phyloP scores from a whole-genome alignment of 2,888 invertebrate genomes.

The Calliphora vomitoria region DNA sequence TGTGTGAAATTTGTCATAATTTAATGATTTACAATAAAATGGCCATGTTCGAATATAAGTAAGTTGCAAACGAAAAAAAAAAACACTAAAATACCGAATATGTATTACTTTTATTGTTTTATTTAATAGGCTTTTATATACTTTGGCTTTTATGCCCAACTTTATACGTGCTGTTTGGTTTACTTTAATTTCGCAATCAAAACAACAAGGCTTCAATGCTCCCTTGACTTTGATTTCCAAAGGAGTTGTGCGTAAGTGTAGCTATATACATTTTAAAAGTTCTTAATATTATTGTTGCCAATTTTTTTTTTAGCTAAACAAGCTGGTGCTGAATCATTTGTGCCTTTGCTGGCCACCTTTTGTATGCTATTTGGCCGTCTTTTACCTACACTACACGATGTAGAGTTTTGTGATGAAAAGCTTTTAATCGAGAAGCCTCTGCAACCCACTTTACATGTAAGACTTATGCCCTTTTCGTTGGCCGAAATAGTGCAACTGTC shows the following conservation, averaged over 20 bases:
- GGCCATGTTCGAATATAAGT: slow-evolving; percentile 94
- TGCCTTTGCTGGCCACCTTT: slow-evolving; percentile 93
- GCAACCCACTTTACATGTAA: slow-evolving; percentile 78
- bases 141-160: slow-evolving; percentile 91
- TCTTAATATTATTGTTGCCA: background rate
- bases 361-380: slow-evolving; percentile 92
- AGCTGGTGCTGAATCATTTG: slow-evolving; percentile 87
- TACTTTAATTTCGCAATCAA: slow-evolving; percentile 83
- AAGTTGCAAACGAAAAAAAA: slow-evolving; percentile 77
- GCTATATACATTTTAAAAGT: background rate
- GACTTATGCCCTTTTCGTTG: slow-evolving; percentile 88
- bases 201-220: slow-evolving; percentile 83
- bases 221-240: slow-evolving; percentile 83
- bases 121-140: slow-evolving; percentile 88
- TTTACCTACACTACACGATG: slow-evolving; percentile 93
- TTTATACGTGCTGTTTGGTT: slow-evolving; percentile 92
- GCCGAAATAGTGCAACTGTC: slow-evolving; percentile 90
- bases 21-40: slow-evolving; percentile 92
- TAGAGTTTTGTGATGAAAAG: slow-evolving; percentile 89
- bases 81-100: background rate
- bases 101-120: background rate
- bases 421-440: slow-evolving; percentile 78
- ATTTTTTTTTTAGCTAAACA: slow-evolving; percentile 84
- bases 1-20: slow-evolving; percentile 93
- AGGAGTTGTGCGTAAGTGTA: slow-evolving; percentile 84